phyloP scores from a whole-genome alignment of 2,888 invertebrate species.

The Ennomos fuscantarius region DNA sequence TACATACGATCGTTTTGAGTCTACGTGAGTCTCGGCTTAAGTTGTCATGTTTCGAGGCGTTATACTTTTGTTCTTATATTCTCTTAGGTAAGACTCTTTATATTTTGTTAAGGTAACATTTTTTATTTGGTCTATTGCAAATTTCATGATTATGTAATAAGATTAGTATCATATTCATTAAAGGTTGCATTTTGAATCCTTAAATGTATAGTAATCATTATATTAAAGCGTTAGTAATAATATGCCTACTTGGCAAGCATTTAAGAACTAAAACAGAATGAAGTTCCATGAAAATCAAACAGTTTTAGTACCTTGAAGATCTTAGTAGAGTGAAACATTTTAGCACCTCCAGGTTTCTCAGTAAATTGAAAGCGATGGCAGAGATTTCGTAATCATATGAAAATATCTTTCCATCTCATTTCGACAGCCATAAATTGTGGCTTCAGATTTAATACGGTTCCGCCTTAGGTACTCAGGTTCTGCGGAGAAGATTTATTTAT shows the following conservation, averaged over 20 bases:
- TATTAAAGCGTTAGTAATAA: no score
- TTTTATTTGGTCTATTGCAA: no score
- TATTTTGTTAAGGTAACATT: no score
- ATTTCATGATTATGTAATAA: no score
- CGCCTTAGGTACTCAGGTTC: conserved; percentile 29
- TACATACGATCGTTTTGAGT: conserved; percentile 6
- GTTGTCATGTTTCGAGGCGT: conserved; percentile 1
- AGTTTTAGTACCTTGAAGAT: background rate
- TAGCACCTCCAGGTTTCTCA: conserved; percentile 29
- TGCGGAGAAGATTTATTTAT: conserved; percentile 18
- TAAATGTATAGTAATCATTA: no score
- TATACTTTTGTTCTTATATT: background rate
- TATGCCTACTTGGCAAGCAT: no score
- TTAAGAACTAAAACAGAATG: no score
- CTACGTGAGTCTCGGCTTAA: conserved; percentile 5
- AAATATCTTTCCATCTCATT: conserved; percentile 40
- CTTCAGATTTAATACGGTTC: conserved; percentile 33
- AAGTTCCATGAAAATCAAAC: no score
- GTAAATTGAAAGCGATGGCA: conserved; percentile 33
- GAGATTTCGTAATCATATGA: conserved; percentile 37
- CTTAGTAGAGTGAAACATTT: conserved; percentile 16
- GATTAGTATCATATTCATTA: no score
- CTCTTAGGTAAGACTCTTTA: no score
- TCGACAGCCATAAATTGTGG: conserved; percentile 37
- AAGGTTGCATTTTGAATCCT: no score